Evolutionary conservation across 2,888 invertebrate species (phyloP).

Genomic region (Tetragonisca angustula): DNA sequence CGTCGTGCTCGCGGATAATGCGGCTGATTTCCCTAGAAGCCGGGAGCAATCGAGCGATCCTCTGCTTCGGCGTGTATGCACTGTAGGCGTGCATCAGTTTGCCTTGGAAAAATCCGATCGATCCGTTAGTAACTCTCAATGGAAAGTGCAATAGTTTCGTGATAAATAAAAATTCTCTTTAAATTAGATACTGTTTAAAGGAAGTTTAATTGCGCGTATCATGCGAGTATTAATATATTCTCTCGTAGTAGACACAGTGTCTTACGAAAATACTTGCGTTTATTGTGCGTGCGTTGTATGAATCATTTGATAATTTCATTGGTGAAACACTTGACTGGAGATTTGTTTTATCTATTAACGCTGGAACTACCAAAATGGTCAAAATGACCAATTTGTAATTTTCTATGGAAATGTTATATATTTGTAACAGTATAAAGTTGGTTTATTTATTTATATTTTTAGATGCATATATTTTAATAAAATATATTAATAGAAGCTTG

Average conservation of each 20-base stretch:
- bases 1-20: slow-evolving; percentile 76
- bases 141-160: neutral
- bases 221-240: neutral
- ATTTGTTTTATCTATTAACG: too few species aligned
- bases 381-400: too few species aligned
- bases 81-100: slow-evolving; percentile 16
- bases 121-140: slow-evolving; percentile 22
- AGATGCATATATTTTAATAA: too few species aligned
- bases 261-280: neutral
- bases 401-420: too few species aligned
- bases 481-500: too few species aligned
- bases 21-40: slow-evolving; percentile 74
- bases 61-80: slow-evolving; percentile 28
- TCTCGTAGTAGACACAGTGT: neutral
- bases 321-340: too few species aligned
- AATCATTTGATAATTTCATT: too few species aligned
- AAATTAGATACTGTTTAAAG: neutral
- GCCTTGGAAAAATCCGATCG: slow-evolving; percentile 5
- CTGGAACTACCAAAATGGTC: too few species aligned
- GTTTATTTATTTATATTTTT: too few species aligned
- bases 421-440: too few species aligned
- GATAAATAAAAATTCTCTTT: neutral
- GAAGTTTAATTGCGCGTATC: neutral
- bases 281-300: too few species aligned
- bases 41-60: slow-evolving; percentile 59